Evolutionary conservation across 2,797 vertebrate species (phyloP).

Genomic region (Ctenosaura bakeri): DNA sequence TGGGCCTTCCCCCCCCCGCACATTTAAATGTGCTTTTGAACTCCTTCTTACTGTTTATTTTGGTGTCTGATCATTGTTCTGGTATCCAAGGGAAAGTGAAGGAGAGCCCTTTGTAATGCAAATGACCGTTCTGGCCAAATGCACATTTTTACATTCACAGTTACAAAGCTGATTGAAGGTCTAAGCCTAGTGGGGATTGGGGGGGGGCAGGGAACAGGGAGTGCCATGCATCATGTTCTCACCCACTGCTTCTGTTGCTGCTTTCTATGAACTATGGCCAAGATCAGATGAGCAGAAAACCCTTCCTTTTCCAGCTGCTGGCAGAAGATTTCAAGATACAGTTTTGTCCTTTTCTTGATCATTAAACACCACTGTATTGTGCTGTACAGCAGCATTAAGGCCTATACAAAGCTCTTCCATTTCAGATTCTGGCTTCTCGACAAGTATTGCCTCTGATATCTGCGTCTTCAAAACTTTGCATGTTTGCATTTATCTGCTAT

Average conservation of each 20-base stretch:
- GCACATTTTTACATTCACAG: neutral
- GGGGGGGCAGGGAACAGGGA: neutral
- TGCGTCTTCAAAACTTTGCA: neutral
- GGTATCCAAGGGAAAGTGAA: neutral
- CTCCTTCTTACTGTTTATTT: neutral
- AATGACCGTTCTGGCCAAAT: constrained; percentile 10
- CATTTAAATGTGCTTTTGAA: neutral
- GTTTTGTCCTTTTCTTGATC: neutral
- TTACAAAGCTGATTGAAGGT: constrained; percentile 15
- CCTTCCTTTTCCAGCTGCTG: neutral
- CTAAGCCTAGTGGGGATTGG: neutral
- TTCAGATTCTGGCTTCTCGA: neutral
- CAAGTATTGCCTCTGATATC: neutral
- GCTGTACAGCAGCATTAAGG: too few species aligned
- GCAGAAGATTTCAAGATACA: neutral
- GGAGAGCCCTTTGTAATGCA: neutral
- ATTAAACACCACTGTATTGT: neutral
- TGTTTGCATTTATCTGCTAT: neutral
- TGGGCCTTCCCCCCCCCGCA: neutral
- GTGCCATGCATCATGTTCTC: neutral
- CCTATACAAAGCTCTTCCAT: neutral
- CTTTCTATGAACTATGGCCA: neutral
- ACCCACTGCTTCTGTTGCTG: neutral
- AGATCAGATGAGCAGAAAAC: neutral
- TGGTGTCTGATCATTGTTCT: constrained; percentile 23